Conservation (phyloP, 2,113 vertebrate genomes). For the Sakesphorus luctuosus region DNA sequence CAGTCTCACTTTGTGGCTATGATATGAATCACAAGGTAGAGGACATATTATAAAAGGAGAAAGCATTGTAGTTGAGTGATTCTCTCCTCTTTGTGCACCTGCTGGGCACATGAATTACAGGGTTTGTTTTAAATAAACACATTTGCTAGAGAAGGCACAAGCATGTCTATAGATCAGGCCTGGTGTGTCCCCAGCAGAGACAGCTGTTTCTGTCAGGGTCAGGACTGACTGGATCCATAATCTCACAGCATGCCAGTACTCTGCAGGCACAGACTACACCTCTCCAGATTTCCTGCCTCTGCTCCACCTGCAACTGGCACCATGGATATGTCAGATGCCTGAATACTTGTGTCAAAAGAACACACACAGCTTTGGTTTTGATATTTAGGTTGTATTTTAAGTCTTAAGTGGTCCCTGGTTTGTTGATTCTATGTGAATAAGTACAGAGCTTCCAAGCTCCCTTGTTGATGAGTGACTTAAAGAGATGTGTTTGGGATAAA, state of each 20-base stretch:
- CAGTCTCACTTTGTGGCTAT: not conserved
- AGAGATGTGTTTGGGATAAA: not conserved
- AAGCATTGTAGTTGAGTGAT: too few relatives aligned
- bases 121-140: not conserved
- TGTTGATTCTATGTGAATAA: not conserved
- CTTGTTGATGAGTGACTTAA: not conserved
- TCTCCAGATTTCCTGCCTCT: not conserved
- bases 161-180: not conserved
- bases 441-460: not conserved
- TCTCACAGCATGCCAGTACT: not conserved
- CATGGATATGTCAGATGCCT: not conserved
- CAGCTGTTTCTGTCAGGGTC: not conserved
- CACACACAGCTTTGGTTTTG: not conserved
- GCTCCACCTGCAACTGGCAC: not conserved
- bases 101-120: not conserved
- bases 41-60: not conserved
- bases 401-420: not conserved
- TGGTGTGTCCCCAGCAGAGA: rapidly evolving
- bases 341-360: not conserved
- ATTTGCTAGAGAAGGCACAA: not conserved
- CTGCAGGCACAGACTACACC: rapidly evolving
- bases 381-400: not conserved
- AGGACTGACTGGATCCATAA: not conserved
- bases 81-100: not conserved
- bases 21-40: not conserved